Conservation (phyloP, 2,113 vertebrate species). For the Strigops habroptila region DNA sequence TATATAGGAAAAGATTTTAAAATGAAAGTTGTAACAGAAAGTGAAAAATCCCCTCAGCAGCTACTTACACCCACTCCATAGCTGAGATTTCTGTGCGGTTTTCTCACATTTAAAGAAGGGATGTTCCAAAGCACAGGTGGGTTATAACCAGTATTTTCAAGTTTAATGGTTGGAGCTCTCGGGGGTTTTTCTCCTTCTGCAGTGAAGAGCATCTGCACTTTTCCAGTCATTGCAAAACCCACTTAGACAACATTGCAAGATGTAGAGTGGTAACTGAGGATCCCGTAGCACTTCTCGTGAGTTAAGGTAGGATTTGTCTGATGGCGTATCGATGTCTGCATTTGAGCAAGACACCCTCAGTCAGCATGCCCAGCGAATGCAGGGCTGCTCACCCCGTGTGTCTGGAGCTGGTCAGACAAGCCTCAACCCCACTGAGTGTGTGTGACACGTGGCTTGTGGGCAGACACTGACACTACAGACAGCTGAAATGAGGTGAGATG, state of each 20-base stretch:
- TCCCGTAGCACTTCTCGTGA: not conserved
- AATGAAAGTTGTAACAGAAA: not conserved
- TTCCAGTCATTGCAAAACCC: not conserved
- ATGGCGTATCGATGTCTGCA: not conserved
- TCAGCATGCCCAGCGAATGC: not conserved
- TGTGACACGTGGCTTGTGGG: not conserved
- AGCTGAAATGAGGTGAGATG: not conserved
- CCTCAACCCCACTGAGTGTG: not conserved
- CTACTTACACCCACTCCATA: not conserved
- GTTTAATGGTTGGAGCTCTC: not conserved
- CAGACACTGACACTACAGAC: not conserved
- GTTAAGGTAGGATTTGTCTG: not conserved
- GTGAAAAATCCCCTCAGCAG: not conserved
- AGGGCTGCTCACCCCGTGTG: not conserved
- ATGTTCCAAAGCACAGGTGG: not conserved
- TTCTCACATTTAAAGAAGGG: not conserved
- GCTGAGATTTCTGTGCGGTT: not conserved
- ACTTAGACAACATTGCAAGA: not conserved
- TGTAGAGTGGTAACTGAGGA: not conserved
- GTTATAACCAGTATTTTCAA: not conserved
- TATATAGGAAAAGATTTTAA: not conserved
- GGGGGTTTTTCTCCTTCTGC: not conserved
- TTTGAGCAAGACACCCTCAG: not conserved
- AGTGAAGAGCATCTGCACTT: not conserved
- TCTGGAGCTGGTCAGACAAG: not conserved